Evolutionary conservation across 2,113 vertebrate genomes (phyloP).

Genomic region (Takifugu flavidus): DNA sequence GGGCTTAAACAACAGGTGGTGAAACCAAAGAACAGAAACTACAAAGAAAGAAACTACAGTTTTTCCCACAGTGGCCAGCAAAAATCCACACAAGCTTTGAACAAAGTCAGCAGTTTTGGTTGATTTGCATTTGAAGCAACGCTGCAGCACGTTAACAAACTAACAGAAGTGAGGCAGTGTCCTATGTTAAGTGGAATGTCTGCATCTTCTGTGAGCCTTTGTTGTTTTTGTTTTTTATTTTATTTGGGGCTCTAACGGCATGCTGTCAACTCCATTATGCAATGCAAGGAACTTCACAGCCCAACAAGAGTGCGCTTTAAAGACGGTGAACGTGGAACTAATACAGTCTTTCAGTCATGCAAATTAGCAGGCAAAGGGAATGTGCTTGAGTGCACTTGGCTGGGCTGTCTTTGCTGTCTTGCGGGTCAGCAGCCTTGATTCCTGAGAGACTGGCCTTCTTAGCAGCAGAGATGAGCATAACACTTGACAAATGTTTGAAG

Average conservation of each 20-base stretch:
- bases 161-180: too few species aligned
- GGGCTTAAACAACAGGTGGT: too few species aligned
- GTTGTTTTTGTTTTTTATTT: neutral
- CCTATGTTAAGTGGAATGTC: too few species aligned
- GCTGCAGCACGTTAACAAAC: too few species aligned
- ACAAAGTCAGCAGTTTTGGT: too few species aligned
- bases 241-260: constrained; percentile 19
- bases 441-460: constrained; percentile 61
- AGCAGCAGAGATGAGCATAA: constrained; percentile 67
- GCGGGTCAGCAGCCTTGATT: constrained; percentile 55
- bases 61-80: too few species aligned
- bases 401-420: constrained; percentile 54
- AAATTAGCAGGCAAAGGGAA: constrained; percentile 52
- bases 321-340: constrained; percentile 57
- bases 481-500: constrained; percentile 71
- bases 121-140: too few species aligned
- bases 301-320: constrained; percentile 44
- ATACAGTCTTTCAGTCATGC: constrained; percentile 60
- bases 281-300: constrained; percentile 29
- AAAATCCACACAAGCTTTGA: too few species aligned
- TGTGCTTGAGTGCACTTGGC: constrained; percentile 61
- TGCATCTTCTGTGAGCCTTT: too few species aligned
- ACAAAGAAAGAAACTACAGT: too few species aligned
- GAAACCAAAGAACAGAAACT: too few species aligned
- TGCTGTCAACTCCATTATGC: constrained; percentile 42